These are phyloP conservation scores for Aphelocoma coerulescens DNA, from an alignment of 2,113 vertebrate genomes.

Conservation along the genomic window DNA sequence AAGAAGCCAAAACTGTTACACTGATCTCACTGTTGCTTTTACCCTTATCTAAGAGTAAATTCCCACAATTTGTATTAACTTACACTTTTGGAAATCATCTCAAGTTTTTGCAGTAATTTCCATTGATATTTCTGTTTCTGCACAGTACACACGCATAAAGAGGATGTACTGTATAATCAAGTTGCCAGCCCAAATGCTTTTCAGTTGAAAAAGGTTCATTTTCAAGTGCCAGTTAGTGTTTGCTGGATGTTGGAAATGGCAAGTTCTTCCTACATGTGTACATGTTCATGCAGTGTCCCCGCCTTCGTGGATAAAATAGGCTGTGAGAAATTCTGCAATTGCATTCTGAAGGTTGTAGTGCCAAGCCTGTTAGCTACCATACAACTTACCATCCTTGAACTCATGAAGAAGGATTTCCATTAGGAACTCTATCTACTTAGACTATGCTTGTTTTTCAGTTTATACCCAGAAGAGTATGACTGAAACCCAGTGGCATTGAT, in stretches of 20 bases:
- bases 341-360: neutral
- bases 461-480: neutral
- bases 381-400: neutral
- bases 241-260: neutral
- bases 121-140: neutral
- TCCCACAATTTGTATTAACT: neutral
- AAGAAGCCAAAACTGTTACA: neutral
- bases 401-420: neutral
- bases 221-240: neutral
- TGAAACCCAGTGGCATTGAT: neutral
- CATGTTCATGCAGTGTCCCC: accelerated
- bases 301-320: neutral
- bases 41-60: neutral
- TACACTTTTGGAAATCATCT: neutral
- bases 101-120: neutral
- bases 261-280: neutral
- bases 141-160: neutral
- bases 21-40: neutral
- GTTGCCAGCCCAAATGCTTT: neutral
- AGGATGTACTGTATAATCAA: neutral
- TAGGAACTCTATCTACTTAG: neutral
- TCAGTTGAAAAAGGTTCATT: neutral
- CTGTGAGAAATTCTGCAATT: neutral
- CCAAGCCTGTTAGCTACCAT: neutral
- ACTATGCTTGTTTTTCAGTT: neutral